Conservation (phyloP, 35 echinoderm and acorn worm genomes). For the Chiridota heheva region DNA sequence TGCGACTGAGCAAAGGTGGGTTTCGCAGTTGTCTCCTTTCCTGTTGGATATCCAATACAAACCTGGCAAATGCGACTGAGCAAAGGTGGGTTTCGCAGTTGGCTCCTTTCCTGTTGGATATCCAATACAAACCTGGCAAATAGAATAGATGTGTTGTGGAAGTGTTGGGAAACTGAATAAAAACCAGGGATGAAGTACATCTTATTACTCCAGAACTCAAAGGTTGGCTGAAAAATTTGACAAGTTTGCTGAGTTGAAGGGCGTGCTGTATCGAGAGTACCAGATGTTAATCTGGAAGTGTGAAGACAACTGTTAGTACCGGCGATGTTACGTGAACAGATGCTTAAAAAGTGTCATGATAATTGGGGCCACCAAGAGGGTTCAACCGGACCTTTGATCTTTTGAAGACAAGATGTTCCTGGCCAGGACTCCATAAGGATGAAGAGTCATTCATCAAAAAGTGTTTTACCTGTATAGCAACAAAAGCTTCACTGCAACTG, state of each 20-base stretch:
- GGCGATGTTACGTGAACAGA: not conserved
- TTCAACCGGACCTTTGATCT: not conserved
- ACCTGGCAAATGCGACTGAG: no score
- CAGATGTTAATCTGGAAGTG: not conserved
- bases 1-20: constrained; percentile 19
- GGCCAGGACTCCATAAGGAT: constrained; percentile 24
- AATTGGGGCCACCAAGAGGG: constrained; percentile 25
- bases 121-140: no score
- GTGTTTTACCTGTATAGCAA: constrained; percentile 25
- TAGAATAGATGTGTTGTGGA: not conserved
- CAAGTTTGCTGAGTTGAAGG: not conserved
- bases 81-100: no score
- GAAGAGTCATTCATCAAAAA: not conserved
- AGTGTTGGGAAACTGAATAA: not conserved
- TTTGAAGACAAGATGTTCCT: constrained; percentile 8
- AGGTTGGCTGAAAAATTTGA: not conserved
- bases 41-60: no score
- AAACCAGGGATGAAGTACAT: not conserved
- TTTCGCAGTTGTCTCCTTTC: constrained; percentile 9
- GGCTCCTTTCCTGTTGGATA: not conserved
- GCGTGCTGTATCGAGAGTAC: constrained; percentile 22
- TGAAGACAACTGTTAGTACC: constrained; percentile 11
- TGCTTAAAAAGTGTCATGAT: constrained; percentile 4
- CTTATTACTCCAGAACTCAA: not conserved
- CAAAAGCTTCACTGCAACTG: not conserved